Evolutionary conservation across 92 coral and sea anemone genomes (phyloP), one percentile per base, ranked within the genome.

Genomic region (Heteractis magnifica): DNA sequence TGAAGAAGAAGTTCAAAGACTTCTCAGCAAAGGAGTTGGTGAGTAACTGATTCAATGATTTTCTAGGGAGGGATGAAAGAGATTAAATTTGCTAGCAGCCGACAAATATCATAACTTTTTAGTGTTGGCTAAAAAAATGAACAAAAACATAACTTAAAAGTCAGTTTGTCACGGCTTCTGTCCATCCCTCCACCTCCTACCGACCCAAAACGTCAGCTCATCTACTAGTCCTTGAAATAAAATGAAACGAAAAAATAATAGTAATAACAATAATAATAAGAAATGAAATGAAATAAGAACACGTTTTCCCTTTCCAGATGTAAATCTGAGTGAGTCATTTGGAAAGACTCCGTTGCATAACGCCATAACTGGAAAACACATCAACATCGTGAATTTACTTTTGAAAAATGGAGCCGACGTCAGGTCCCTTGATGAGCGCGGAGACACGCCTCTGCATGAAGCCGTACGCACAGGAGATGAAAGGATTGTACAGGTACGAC

Each of bases 311-410:
- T 76, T 9, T 4, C 6, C 83, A 93, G 94, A 91, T 78, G 92
- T 93, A 1, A 93, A 93, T 52, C 62, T 86, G 26, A 79, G 86
- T 13, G 94, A 93, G 83, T 85, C 90, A 55, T 91, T 93, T 65
- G 93, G 97, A 71, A 93, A 93, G 88, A 93, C 97, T 6, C 97
- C 94, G 5, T 74, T 93, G 68, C 97, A 93, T 16, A 93, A 93
- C 82, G 97, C 97, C 56, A 87, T 91, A 81, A 92, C 83, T 68
- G 97, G 97, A 15, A 91, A 91, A 76, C 94, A 93, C 34, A 75
- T 85, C 74, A 62, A 65, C 4, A 80, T 93, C 49, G 94, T 93
- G 76, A 84, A 82, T 1, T 75, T 87, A 77, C 87, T 93, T 8
- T 87, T 93, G 49, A 93, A 91, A 85, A 84, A 89, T 8, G 94